Base-by-base conservation (phyloP, 2,797 vertebrate species). In the Tragopan temminckii region DNA sequence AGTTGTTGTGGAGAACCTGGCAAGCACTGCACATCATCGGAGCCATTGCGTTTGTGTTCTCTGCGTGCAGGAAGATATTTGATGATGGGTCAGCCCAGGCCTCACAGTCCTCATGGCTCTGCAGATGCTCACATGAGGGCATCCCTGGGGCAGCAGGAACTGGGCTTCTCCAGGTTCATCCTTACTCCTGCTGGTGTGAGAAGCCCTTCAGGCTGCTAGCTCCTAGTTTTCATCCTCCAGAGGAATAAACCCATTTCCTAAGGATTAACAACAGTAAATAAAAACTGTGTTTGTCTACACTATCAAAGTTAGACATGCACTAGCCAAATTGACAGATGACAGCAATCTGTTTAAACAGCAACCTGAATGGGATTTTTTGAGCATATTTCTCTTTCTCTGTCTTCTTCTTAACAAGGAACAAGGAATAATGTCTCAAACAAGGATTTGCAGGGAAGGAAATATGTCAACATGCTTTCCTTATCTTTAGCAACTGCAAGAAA, bases 31-130 rank as follows among this genome's bases (percentile, higher is more conserved):
- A 0, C 23, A 13, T 57, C 4, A 1, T 33, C 86, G 55, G 55
- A 89, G 64, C 35, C 4, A 1, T 72, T 0, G 0, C 0, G 0
- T 81, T 43, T 24, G 4, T 7, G 21, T 7, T 64, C 27, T 86
- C 14, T 1, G 4, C 27, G 43, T 82, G 27, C 48, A 85, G 64
- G 33, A 80, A 66, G 27, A 74, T 10, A 14, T 24, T 33, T 14
- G 58, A 45, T 57, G 69, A 38, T 5, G 18, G 9, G 4, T 35
- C 72, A 61, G 14, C 33, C 50, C 66, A 55, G 81, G 38, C 43
- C 55, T 84, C 52, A 1, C 3, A 31, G 11, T 1, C 0, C n/a
- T 36, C 2, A 2, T 36, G 46, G 13, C 27, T 52, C 90, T 86
- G 42, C 57, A 33, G 52, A 2, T 24, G n/a, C 55, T 57, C 19